Conservation (phyloP, 2,888 invertebrate genomes). For the Sipunculus nudus region DNA sequence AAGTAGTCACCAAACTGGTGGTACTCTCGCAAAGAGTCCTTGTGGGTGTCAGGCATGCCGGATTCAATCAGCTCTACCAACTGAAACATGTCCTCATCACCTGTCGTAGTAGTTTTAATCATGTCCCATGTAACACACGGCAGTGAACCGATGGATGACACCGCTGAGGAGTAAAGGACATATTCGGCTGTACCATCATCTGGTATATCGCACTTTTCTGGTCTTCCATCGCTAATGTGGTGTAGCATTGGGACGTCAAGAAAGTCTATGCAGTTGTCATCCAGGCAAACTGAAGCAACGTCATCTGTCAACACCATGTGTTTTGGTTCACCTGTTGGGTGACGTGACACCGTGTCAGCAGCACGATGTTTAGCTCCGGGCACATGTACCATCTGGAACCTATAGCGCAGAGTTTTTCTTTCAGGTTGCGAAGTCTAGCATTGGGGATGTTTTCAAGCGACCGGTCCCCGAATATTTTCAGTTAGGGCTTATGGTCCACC, state of each 20-base stretch:
- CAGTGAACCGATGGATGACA: slow-evolving; percentile 9
- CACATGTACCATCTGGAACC: slow-evolving; percentile 34
- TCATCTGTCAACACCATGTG: too few relatives aligned
- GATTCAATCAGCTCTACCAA: slow-evolving; percentile 23
- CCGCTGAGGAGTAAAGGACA: too few relatives aligned
- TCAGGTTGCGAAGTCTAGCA: slow-evolving; percentile 40
- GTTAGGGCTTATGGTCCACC: slow-evolving; percentile 29
- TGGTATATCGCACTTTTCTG: too few relatives aligned
- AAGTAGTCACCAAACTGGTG: slow-evolving; percentile 19
- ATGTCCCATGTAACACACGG: slow-evolving; percentile 39
- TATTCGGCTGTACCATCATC: too few relatives aligned
- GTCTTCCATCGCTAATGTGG: too few relatives aligned
- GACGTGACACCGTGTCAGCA: slow-evolving; percentile 33
- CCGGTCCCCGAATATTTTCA: slow-evolving; percentile 25
- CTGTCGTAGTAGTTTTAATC: slow-evolving; percentile 28
- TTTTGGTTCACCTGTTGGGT: slow-evolving; percentile 29
- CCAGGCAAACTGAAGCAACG: too few relatives aligned
- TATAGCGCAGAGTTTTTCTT: slow-evolving; percentile 39
- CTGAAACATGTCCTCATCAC: slow-evolving; percentile 28
- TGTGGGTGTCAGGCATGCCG: slow-evolving; percentile 11
- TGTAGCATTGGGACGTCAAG: too few relatives aligned
- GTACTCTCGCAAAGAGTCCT: slow-evolving; percentile 14
- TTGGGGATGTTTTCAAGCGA: slow-evolving; percentile 25
- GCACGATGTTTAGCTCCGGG: slow-evolving; percentile 32
- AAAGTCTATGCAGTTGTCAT: too few relatives aligned